Conservation (phyloP, 2,888 invertebrate genomes). For the Timandra comae region DNA sequence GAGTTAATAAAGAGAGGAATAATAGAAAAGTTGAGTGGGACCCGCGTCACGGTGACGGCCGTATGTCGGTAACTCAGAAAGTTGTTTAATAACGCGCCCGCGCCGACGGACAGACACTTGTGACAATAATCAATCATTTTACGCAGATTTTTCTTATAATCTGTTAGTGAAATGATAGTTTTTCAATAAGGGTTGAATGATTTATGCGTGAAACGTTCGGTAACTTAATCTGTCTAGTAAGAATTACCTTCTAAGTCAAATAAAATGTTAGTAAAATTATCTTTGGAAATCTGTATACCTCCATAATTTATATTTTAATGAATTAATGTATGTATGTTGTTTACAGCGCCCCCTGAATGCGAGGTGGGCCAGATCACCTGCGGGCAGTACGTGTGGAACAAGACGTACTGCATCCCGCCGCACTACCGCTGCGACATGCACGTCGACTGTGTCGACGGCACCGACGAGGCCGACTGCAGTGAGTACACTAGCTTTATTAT, state of each 20-base stretch:
- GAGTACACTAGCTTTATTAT: conserved; percentile 70
- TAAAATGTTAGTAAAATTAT: too few species aligned
- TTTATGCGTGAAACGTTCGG: too few species aligned
- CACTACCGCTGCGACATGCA: conserved; percentile 96
- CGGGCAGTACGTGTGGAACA: conserved; percentile 95
- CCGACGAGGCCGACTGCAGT: conserved; percentile 97
- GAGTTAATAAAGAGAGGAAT: too few species aligned
- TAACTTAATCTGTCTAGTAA: too few species aligned
- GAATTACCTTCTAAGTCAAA: too few species aligned
- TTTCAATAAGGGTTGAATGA: too few species aligned
- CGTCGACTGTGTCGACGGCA: conserved; percentile 95
- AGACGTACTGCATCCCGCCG: conserved; percentile 95
- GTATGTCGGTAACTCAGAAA: conserved; percentile 18
- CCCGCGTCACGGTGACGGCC: conserved; percentile 18
- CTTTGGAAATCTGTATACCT: too few species aligned
- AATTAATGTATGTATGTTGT: conserved; percentile 28
- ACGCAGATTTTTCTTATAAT: too few species aligned
- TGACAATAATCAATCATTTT: conserved; percentile 11
- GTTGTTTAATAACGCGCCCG: conserved; percentile 17
- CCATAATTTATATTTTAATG: too few species aligned
- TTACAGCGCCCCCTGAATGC: conserved; percentile 94
- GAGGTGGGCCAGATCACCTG: conserved; percentile 94
- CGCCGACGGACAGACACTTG: not conserved
- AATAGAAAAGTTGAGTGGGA: conserved; percentile 18
- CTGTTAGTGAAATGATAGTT: too few species aligned